phyloP scores from a whole-genome alignment of 2,113 vertebrate species.

The Chloebia gouldiae region DNA sequence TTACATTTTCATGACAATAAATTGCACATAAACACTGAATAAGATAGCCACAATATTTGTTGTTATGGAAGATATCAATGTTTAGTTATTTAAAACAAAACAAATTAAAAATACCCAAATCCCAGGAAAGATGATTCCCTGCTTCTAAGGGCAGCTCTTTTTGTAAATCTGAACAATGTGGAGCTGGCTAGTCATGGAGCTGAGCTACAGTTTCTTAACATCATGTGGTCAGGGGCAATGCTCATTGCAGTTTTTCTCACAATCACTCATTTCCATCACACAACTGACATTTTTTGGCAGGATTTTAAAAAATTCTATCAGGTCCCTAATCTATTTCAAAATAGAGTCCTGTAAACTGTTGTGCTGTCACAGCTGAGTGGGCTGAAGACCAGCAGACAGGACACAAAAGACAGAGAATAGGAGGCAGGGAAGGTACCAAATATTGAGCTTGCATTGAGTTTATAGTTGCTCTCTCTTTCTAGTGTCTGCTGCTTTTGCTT shows the following conservation, averaged over 20 bases:
- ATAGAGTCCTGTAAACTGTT: neutral
- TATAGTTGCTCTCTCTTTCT: neutral
- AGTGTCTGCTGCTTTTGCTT: neutral
- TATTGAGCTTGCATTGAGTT: neutral
- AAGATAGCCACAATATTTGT: neutral
- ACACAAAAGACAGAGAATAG: neutral
- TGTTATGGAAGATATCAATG: neutral
- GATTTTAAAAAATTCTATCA: neutral
- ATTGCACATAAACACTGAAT: neutral
- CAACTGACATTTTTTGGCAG: neutral
- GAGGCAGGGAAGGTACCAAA: neutral
- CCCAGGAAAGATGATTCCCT: neutral
- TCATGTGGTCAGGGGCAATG: neutral
- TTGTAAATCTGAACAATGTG: neutral
- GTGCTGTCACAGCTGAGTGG: neutral
- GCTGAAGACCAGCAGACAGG: neutral
- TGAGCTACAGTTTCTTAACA: neutral
- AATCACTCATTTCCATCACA: neutral
- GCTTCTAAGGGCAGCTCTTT: neutral
- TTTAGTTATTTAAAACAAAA: neutral
- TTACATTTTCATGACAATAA: neutral
- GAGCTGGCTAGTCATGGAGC: neutral
- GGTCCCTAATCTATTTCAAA: neutral
- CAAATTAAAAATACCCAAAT: neutral
- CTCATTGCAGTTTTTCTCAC: conserved; percentile 18